A percentile compares a stretch with the other conserved stretches of the same genome.
These are phyloP conservation scores for Vidua macroura DNA, from an alignment of 2,113 vertebrate genomes.

Conservation along the genomic window DNA sequence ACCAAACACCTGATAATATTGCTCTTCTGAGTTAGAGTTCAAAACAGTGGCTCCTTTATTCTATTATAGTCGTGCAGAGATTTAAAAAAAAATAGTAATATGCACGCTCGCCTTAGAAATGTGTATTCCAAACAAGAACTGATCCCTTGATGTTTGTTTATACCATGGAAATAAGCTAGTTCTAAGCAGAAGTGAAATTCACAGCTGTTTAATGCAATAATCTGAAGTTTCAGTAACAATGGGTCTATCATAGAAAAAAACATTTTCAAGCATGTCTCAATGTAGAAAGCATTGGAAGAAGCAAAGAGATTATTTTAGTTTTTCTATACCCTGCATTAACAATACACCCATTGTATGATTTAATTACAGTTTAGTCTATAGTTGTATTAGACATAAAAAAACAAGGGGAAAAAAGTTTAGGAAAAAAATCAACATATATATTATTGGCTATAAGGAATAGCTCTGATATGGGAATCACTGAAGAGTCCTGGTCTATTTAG, in stretches of 20 bases:
- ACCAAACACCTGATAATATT: not conserved
- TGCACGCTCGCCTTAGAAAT: not conserved
- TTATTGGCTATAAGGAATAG: not conserved
- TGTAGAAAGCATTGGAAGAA: not conserved
- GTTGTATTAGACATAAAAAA: not conserved
- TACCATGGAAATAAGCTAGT: not conserved
- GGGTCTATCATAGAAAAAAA: not conserved
- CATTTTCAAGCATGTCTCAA: not conserved
- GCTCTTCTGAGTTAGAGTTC: not conserved
- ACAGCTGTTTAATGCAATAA: not conserved
- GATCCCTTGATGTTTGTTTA: not conserved
- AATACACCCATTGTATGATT: not conserved
- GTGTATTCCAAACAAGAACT: not conserved
- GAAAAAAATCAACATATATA: not conserved
- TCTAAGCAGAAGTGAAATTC: not conserved
- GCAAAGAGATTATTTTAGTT: not conserved
- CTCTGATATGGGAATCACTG: not conserved
- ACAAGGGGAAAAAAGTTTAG: accelerated
- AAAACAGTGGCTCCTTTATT: not conserved
- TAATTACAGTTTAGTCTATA: not conserved
- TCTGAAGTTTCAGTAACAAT: not conserved
- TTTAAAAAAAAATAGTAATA: not conserved
- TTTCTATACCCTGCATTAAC: not conserved
- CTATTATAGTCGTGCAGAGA: not conserved
- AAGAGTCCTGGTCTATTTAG: not conserved